A percentile compares a stretch with the other conserved stretches of the same genome.
phyloP scores from a whole-genome alignment of 2,797 vertebrate genomes.

The Hoplostethus mediterraneus region DNA sequence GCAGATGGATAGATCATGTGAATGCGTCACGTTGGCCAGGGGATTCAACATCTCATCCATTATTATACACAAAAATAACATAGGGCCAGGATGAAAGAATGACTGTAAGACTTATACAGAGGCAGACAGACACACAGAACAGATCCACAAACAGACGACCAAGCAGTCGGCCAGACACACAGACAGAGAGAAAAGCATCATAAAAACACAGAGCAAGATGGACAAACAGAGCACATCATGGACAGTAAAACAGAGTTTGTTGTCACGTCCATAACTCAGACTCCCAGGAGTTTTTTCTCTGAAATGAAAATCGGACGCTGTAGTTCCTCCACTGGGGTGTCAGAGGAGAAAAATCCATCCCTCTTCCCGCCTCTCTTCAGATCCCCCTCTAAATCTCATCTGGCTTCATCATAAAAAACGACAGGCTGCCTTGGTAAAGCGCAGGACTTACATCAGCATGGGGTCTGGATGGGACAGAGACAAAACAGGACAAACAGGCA shows the following conservation, averaged over 20 bases:
- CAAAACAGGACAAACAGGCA: constrained; percentile 59
- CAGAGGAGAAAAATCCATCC: constrained; percentile 63
- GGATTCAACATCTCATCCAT: constrained; percentile 36
- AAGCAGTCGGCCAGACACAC: constrained; percentile 52
- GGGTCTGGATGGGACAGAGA: constrained; percentile 53
- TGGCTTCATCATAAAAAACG: constrained; percentile 77
- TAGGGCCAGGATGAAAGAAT: constrained; percentile 33
- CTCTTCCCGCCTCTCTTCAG: constrained; percentile 58
- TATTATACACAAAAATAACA: constrained; percentile 44
- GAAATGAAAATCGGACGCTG: constrained; percentile 75
- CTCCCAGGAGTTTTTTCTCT: constrained; percentile 65
- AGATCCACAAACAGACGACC: constrained; percentile 41
- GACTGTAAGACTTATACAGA: constrained; percentile 44
- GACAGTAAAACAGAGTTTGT: constrained; percentile 60
- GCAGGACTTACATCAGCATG: constrained; percentile 66
- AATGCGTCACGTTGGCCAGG: constrained; percentile 38
- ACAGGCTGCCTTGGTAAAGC: constrained; percentile 69
- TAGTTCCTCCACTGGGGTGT: constrained; percentile 55
- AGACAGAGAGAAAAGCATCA: constrained; percentile 42
- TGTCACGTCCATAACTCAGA: constrained; percentile 73
- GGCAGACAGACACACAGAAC: constrained; percentile 16
- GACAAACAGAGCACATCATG: constrained; percentile 64
- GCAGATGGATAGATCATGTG: constrained; percentile 53
- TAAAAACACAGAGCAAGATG: constrained; percentile 40
- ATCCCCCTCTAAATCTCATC: constrained; percentile 78